These are phyloP conservation scores for Carabus problematicus DNA, from an alignment of 2,888 invertebrate species.

Conservation along the genomic window DNA sequence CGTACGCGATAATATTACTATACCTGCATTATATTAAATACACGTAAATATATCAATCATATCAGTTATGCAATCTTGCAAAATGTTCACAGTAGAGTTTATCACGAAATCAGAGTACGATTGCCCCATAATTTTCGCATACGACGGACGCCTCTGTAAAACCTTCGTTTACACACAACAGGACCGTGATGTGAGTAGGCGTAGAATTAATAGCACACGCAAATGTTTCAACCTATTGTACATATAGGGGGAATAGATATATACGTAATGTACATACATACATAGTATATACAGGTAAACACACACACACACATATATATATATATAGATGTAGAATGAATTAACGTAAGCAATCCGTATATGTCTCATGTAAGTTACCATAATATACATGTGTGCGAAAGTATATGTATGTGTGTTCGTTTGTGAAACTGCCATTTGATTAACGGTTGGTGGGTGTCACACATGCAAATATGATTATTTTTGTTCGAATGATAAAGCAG, in stretches of 20 bases:
- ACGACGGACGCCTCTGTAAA: conserved; percentile 9
- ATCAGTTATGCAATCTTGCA: no score
- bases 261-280: not conserved
- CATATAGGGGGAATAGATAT: not conserved
- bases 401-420: not conserved
- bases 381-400: no score
- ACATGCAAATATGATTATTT: conserved; percentile 25
- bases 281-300: not conserved
- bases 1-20: no score
- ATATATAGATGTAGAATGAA: not conserved
- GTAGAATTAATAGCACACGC: conserved; percentile 35
- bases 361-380: no score
- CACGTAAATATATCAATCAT: no score
- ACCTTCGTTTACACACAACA: conserved; percentile 29
- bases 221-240: conserved; percentile 34
- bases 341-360: no score
- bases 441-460: conserved; percentile 13
- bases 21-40: no score
- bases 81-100: no score
- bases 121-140: not conserved
- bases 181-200: conserved; percentile 16
- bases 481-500: conserved; percentile 15
- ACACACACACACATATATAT: conserved; percentile 17
- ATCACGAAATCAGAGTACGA: no score
- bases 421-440: conserved; percentile 10